Conservation (phyloP, 2,797 vertebrate species). For the Lycodopsis pacificus region DNA sequence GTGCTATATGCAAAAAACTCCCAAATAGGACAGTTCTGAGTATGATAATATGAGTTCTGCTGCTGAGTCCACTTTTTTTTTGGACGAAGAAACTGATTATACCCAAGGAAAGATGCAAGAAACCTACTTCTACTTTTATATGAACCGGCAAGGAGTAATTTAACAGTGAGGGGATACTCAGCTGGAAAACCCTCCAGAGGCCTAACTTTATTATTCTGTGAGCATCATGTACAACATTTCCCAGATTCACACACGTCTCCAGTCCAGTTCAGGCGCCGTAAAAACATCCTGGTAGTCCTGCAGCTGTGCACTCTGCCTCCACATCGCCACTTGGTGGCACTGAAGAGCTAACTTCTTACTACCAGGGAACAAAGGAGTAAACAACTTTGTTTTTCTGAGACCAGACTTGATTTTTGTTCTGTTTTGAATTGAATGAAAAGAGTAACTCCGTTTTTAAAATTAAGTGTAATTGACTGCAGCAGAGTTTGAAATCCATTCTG, state of each 20-base stretch:
- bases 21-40: not conserved
- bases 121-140: not conserved
- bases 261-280: not conserved
- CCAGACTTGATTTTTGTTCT: conserved; percentile 42
- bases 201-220: not conserved
- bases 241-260: not conserved
- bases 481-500: conserved; percentile 1
- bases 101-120: not conserved
- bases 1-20: not conserved
- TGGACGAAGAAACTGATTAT: not conserved
- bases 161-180: not conserved
- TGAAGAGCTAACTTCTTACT: conserved; percentile 25
- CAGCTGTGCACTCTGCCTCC: conserved; percentile 15
- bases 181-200: not conserved
- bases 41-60: not conserved
- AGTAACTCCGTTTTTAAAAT: not conserved
- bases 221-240: not conserved
- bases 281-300: conserved; percentile 7
- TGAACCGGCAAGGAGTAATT: not conserved
- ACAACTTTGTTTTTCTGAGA: conserved; percentile 80
- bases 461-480: not conserved
- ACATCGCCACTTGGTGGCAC: conserved; percentile 46
- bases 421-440: conserved; percentile 28
- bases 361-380: conserved; percentile 73
- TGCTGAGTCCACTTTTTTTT: not conserved